phyloP scores from a whole-genome alignment of 2,888 invertebrate species.

The Odontocolon sp. region DNA sequence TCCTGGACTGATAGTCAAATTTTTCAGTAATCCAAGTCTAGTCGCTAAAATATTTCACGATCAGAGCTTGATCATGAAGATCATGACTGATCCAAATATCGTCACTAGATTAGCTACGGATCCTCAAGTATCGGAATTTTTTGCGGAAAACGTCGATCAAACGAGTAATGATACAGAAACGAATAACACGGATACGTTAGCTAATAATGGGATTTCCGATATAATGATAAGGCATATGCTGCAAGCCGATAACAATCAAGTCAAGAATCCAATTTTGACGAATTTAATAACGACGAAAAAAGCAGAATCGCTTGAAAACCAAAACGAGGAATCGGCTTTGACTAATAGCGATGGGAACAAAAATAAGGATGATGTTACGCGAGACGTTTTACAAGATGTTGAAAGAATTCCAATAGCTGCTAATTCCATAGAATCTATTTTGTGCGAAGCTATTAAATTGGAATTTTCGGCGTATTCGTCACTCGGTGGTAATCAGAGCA shows the following conservation, averaged over 20 bases:
- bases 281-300: conserved; percentile 76
- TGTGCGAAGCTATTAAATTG: conserved; percentile 92
- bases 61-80: conserved; percentile 71
- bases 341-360: conserved; percentile 65
- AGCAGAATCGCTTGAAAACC: conserved; percentile 65
- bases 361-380: conserved; percentile 81
- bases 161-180: conserved; percentile 25
- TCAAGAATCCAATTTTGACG: conserved; percentile 75
- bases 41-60: conserved; percentile 71
- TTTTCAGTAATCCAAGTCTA: conserved; percentile 62
- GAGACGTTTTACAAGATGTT: conserved; percentile 86
- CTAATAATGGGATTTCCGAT: conserved; percentile 62
- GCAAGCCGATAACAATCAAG: conserved; percentile 67
- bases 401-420: conserved; percentile 83
- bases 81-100: conserved; percentile 72
- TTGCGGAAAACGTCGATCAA: conserved; percentile 64
- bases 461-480: conserved; percentile 90
- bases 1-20: conserved; percentile 60
- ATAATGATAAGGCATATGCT: conserved; percentile 66
- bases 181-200: conserved; percentile 21
- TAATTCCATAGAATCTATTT: conserved; percentile 91
- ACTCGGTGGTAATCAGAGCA: conserved; percentile 84
- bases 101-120: conserved; percentile 70
- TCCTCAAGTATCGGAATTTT: conserved; percentile 71
- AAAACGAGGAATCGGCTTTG: conserved; percentile 50